Evolutionary conservation across 2,888 invertebrate species (phyloP).

Genomic region (Tetramorium bicarinatum): DNA sequence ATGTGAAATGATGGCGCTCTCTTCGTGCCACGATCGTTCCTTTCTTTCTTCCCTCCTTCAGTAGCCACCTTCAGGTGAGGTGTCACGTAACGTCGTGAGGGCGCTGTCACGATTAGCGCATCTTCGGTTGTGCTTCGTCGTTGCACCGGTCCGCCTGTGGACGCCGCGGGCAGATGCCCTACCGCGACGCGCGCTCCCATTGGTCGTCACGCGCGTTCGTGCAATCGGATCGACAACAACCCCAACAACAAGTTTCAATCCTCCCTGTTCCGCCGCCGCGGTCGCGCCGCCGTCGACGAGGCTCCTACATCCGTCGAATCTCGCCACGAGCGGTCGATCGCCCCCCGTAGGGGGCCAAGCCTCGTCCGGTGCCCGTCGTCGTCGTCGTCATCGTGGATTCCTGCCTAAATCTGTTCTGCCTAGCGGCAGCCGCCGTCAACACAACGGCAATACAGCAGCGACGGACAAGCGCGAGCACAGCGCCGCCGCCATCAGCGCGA

Average conservation of each 20-base stretch:
- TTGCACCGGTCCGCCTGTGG: neutral
- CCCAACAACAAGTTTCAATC: constrained; percentile 56
- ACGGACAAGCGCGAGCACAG: constrained; percentile 56
- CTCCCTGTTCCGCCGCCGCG: constrained; percentile 4
- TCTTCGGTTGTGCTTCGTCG: neutral
- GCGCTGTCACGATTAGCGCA: neutral
- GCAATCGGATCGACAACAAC: constrained; percentile 65
- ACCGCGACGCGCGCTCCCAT: constrained; percentile 64
- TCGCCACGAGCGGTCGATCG: constrained; percentile 56
- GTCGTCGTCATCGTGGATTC: neutral
- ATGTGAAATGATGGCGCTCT: too few species aligned
- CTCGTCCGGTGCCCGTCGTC: constrained; percentile 26
- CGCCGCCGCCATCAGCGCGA: constrained; percentile 74
- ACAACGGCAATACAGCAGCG: constrained; percentile 31
- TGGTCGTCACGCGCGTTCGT: constrained; percentile 61
- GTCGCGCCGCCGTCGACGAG: neutral
- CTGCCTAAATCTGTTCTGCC: neutral
- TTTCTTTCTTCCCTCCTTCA: too few species aligned
- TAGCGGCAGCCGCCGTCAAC: constrained; percentile 62
- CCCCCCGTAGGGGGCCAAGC: constrained; percentile 55
- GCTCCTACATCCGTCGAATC: constrained; percentile 31
- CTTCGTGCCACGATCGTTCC: too few species aligned
- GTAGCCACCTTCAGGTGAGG: too few species aligned
- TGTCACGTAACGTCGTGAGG: too few species aligned
- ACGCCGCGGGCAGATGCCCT: constrained; percentile 62